These are phyloP conservation scores for Puffinus mauretanicus DNA, from an alignment of 2,113 vertebrate species.

Conservation along the genomic window DNA sequence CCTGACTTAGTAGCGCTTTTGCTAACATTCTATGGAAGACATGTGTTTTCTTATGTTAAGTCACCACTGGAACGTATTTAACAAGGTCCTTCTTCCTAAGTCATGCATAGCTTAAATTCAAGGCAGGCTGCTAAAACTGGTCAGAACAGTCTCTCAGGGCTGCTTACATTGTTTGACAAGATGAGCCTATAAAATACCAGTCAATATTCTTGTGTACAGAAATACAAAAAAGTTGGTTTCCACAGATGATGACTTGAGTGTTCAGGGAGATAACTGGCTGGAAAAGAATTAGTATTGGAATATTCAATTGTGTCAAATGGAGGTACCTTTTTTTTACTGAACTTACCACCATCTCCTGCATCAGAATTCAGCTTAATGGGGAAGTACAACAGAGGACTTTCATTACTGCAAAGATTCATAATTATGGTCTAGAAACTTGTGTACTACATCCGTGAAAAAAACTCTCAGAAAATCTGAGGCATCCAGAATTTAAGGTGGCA, in stretches of 20 bases:
- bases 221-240: background rate
- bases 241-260: background rate
- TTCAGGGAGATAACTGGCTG: background rate
- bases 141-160: background rate
- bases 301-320: background rate
- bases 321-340: background rate
- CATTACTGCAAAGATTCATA: background rate
- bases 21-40: background rate
- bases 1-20: background rate
- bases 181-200: background rate
- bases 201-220: background rate
- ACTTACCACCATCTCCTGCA: background rate
- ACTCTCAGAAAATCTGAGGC: background rate
- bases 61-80: slow-evolving; percentile 19
- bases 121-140: background rate
- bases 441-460: background rate
- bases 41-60: background rate
- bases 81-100: slow-evolving; percentile 10
- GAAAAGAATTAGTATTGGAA: background rate
- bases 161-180: background rate
- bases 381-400: background rate
- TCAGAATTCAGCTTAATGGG: background rate
- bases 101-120: slow-evolving; percentile 3
- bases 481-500: background rate
- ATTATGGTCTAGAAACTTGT: background rate